These are phyloP conservation scores for Parambassis ranga DNA, from an alignment of 2,797 vertebrate species.

Conservation along the genomic window DNA sequence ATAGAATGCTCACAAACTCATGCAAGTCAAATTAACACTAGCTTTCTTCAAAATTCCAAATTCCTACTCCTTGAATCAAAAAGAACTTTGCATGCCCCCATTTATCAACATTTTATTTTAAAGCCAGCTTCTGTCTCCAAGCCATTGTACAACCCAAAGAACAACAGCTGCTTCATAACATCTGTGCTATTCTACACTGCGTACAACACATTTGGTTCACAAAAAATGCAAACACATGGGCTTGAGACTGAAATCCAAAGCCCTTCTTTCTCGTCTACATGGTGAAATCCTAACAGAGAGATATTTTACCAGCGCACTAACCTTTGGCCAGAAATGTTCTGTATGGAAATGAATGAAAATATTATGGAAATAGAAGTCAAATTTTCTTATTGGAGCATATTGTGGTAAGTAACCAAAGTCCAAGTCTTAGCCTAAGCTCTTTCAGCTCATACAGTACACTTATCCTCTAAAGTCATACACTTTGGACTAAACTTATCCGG, in stretches of 20 bases:
- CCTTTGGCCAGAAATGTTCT: constrained; percentile 8
- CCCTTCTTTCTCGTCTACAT: not conserved
- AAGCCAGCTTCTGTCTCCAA: not conserved
- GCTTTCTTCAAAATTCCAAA: not conserved
- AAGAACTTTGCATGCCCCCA: not conserved
- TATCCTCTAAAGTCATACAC: constrained; percentile 37
- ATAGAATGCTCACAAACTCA: not conserved
- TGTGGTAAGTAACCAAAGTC: constrained; percentile 34
- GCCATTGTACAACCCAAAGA: not conserved
- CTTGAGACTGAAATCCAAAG: not conserved
- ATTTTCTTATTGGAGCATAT: not conserved
- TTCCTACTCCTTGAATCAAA: not conserved
- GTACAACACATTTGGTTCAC: not conserved
- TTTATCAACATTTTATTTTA: not conserved
- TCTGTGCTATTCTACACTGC: not conserved
- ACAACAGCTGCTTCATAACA: not conserved
- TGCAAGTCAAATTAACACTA: not conserved
- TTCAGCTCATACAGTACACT: constrained; percentile 14
- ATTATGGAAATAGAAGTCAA: constrained; percentile 24
- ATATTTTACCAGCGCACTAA: not conserved
- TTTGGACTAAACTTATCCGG: constrained; percentile 25
- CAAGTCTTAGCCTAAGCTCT: constrained; percentile 26
- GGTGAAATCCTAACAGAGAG: not conserved
- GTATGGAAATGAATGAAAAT: constrained; percentile 1
- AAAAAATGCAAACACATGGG: not conserved